phyloP scores from a whole-genome alignment of 2,113 vertebrate species.

The Callipepla californica region DNA sequence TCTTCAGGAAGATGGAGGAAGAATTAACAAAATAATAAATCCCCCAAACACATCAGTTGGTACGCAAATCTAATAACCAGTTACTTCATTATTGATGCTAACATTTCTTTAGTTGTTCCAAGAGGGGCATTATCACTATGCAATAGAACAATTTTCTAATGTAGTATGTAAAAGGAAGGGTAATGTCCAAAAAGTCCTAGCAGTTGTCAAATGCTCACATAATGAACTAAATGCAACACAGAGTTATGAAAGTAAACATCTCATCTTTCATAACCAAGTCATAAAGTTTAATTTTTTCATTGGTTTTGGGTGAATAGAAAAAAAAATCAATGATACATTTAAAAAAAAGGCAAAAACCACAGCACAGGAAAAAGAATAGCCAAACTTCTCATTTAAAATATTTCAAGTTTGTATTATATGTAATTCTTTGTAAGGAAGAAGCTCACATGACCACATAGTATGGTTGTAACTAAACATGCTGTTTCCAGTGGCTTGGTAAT shows the following conservation, averaged over 20 bases:
- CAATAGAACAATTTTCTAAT: not conserved
- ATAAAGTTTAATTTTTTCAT: not conserved
- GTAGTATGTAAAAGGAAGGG: not conserved
- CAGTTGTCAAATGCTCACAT: not conserved
- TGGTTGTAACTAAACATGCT: not conserved
- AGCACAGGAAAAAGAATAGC: not conserved
- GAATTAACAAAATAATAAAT: slow-evolving; percentile 27
- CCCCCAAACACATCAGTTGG: not conserved
- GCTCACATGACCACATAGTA: not conserved
- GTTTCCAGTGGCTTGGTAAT: not conserved
- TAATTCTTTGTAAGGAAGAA: not conserved
- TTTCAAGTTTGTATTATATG: not conserved
- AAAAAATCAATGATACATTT: accelerated
- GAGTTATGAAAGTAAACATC: not conserved
- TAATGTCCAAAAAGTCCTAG: not conserved
- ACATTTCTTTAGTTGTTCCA: not conserved
- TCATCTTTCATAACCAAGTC: not conserved
- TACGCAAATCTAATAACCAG: slow-evolving; percentile 41
- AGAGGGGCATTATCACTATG: not conserved
- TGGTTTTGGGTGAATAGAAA: not conserved
- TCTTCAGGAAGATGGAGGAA: not conserved
- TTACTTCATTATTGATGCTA: slow-evolving; percentile 24
- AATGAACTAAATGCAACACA: not conserved
- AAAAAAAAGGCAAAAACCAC: not conserved
- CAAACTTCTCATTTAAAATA: not conserved